Evolutionary conservation across 53 echinoderm and acorn worm species (phyloP).

Genomic region (Astropecten irregularis): DNA sequence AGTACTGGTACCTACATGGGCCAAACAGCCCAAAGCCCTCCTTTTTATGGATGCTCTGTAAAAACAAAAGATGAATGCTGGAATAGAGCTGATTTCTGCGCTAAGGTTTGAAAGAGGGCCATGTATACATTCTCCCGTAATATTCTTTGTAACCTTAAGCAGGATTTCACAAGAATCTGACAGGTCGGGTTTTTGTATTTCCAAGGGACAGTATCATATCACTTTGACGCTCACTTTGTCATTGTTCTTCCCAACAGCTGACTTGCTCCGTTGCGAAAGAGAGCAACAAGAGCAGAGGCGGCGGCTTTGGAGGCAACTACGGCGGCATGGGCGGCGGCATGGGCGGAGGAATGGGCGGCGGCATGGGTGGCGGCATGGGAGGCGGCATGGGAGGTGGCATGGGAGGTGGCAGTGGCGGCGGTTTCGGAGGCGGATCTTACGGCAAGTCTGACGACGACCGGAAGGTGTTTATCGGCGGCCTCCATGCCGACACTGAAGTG

Average conservation of each 20-base stretch:
- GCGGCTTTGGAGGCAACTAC: not conserved
- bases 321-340: slow-evolving; percentile 6
- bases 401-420: not conserved
- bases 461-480: slow-evolving; percentile 42
- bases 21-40: too few species aligned
- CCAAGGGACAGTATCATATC: too few species aligned
- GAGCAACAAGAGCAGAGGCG: slow-evolving; percentile 29
- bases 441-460: slow-evolving; percentile 25
- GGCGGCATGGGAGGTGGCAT: slow-evolving; percentile 36
- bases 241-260: not conserved
- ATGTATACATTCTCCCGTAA: too few species aligned
- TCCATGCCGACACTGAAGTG: slow-evolving; percentile 21
- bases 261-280: slow-evolving; percentile 36
- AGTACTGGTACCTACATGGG: too few species aligned
- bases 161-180: too few species aligned
- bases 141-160: too few species aligned
- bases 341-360: slow-evolving; percentile 19
- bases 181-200: too few species aligned
- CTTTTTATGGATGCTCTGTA: too few species aligned
- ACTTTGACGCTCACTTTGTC: not conserved
- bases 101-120: too few species aligned
- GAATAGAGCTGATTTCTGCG: too few species aligned
- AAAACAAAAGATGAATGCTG: too few species aligned
- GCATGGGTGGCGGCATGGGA: slow-evolving; percentile 22
- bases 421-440: not conserved